Conservation (phyloP, 2,797 vertebrate species). For the Dermochelys coriacea region DNA sequence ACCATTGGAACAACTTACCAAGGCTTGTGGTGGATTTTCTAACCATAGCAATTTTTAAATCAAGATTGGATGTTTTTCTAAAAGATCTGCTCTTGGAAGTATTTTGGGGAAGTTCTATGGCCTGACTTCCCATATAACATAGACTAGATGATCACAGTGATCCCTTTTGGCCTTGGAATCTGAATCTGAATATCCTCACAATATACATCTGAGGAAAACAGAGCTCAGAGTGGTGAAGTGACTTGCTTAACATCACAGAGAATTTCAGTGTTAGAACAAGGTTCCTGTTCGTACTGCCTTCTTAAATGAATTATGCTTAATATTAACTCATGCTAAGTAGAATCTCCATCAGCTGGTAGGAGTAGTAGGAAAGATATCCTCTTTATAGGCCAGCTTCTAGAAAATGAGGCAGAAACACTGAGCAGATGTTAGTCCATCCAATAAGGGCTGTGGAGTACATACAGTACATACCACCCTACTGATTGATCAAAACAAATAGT, state of each 20-base stretch:
- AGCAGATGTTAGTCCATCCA: neutral
- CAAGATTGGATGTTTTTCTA: too few species aligned
- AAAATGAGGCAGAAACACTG: neutral
- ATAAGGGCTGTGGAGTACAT: neutral
- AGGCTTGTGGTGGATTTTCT: too few species aligned
- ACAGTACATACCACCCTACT: neutral
- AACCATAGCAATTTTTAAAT: too few species aligned
- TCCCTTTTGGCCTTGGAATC: too few species aligned
- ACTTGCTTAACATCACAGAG: constrained; percentile 15
- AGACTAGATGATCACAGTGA: too few species aligned
- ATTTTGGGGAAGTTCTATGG: too few species aligned
- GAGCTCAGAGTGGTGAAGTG: constrained; percentile 19
- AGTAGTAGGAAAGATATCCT: neutral
- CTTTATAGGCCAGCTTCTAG: neutral
- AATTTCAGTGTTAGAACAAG: neutral
- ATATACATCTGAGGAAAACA: constrained; percentile 36
- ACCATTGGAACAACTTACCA: too few species aligned
- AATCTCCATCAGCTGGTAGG: constrained; percentile 2
- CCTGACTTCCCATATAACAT: too few species aligned
- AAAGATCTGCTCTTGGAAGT: too few species aligned
- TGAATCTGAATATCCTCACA: constrained; percentile 1
- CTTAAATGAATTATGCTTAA: neutral
- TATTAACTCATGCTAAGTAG: neutral
- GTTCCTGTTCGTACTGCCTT: neutral
- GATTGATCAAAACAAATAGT: neutral